Base-by-base conservation (phyloP, 2,797 vertebrate species). In the Sparus aurata region DNA sequence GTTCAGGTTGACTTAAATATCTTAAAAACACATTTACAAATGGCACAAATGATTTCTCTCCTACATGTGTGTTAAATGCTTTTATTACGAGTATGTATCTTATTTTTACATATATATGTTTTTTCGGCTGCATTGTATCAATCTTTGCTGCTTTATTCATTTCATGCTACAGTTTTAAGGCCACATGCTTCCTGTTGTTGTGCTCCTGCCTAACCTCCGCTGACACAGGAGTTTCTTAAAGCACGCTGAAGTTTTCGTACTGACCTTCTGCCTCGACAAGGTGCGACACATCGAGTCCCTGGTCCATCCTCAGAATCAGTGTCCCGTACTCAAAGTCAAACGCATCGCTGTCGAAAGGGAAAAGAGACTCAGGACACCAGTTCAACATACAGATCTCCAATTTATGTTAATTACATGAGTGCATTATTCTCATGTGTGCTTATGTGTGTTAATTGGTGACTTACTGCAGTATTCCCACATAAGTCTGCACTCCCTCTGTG, bases 381-480 rank as follows among this genome's bases (percentile, higher is more conserved):
- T 43, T 87, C 30, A 74, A 41, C 34, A 52, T 45, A 57, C 47
- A 71, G 13, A 47, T 52, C 18, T 69, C 13, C 13, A 22, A 9
- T 38, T 27, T n/a, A 4, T 52, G 11, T 64, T 66, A 46, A 20
- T 60, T 60, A 5, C 22, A 20, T 16, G 5, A 43, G 5, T 12
- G 2, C 43, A 23, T 43, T 69, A 54, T 65, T 59, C 25, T 38
- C 43, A 18, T 45, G 15, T 38, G 12, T 47, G 20, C 43, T 49
- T 13, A 12, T 60, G 47, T 57, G 17, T 69, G 41, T 61, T 67
- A 18, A 4, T 67, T 16, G 49, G 70, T 12, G 38, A 97, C 98
- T 96, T 96, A 99, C 98, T 99, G 98, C 90, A 99, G 94, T 82
- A 98, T 88, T 72, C 98, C 97, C 87, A 98, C 95, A 6, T 99